Evolutionary conservation across 37 sponge, comb jelly and placozoan genomes (phyloP).

Genomic region (Petrosia ficiformis): DNA sequence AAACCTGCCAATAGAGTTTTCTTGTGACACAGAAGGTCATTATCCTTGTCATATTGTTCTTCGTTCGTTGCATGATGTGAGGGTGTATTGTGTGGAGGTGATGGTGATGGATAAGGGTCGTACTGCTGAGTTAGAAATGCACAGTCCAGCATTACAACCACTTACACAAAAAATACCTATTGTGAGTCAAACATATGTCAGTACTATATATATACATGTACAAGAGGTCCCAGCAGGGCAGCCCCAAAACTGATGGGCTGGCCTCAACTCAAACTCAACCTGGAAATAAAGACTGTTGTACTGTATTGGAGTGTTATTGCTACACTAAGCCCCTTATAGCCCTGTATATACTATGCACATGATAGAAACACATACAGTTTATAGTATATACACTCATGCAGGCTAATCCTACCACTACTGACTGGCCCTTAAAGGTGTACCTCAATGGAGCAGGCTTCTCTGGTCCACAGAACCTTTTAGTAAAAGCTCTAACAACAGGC

Average conservation of each 20-base stretch:
- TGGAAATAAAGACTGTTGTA: too few species aligned
- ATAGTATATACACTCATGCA: slow-evolving; percentile 4
- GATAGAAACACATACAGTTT: too few species aligned
- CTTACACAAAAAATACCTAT: slow-evolving; percentile 81
- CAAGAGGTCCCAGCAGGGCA: too few species aligned
- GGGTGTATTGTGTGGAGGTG: slow-evolving; percentile 69
- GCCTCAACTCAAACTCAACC: too few species aligned
- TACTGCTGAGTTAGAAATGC: slow-evolving; percentile 65
- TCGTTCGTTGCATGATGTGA: slow-evolving; percentile 59
- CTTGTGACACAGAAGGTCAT: slow-evolving; percentile 39
- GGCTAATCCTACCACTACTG: slow-evolving; percentile 64
- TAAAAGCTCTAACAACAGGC: slow-evolving; percentile 59
- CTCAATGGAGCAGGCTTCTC: slow-evolving; percentile 37
- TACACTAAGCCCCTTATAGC: too few species aligned
- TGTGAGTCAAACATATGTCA: slow-evolving; percentile 49
- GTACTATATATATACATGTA: too few species aligned
- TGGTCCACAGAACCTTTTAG: slow-evolving; percentile 64
- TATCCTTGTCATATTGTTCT: slow-evolving; percentile 63
- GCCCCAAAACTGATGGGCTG: too few species aligned
- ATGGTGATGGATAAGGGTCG: slow-evolving; percentile 44
- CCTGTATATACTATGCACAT: too few species aligned
- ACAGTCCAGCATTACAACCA: slow-evolving; percentile 60
- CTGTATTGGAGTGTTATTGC: too few species aligned
- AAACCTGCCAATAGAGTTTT: slow-evolving; percentile 37
- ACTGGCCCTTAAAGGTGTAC: slow-evolving; percentile 50